Conservation (phyloP, 2,888 invertebrate genomes). For the Proisotoma minuta region DNA sequence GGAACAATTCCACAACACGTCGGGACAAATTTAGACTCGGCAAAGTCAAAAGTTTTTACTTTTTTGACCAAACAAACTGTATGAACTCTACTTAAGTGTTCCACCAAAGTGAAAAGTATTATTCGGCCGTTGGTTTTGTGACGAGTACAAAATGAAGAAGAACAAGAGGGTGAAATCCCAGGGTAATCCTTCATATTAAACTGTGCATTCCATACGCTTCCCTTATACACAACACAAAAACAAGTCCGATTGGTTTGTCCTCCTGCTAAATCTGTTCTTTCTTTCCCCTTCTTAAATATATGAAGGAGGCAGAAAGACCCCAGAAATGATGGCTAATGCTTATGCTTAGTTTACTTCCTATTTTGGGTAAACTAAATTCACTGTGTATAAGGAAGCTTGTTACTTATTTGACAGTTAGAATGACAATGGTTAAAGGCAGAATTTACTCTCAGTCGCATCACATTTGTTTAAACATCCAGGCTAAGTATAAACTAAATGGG, state of each 20-base stretch:
- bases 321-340: not conserved
- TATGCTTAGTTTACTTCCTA: conserved; percentile 2
- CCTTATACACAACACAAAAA: not conserved
- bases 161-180: conserved; percentile 1
- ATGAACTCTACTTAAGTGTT: too few species aligned
- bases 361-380: not conserved
- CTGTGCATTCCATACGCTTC: not conserved
- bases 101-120: too few species aligned
- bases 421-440: not conserved
- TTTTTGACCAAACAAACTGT: too few species aligned
- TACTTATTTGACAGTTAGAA: not conserved
- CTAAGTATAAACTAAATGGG: too few species aligned
- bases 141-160: not conserved
- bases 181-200: not conserved
- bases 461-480: too few species aligned
- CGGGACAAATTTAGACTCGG: too few species aligned
- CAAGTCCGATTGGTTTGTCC: not conserved
- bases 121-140: not conserved
- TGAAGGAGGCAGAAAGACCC: not conserved
- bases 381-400: not conserved
- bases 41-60: too few species aligned
- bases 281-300: too few species aligned
- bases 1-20: too few species aligned
- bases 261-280: not conserved
- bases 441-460: conserved; percentile 1